Base-by-base conservation (phyloP, 2,888 invertebrate genomes). In the Drosophila tanythrix region DNA sequence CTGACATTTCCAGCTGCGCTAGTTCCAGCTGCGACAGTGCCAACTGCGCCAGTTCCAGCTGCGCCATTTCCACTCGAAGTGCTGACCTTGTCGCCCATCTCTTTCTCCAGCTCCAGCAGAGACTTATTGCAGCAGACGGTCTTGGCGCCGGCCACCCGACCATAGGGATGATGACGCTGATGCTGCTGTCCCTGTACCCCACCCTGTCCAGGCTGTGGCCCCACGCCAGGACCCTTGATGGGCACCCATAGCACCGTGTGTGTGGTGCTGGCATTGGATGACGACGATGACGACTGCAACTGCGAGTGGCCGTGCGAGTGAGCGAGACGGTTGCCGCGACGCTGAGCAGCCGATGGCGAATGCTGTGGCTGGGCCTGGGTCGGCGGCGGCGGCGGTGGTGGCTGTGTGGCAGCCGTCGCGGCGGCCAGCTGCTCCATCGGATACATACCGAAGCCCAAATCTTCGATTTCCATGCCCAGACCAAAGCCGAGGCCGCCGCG, bases 391-490 rank as follows among this genome's bases (percentile, higher is more conserved):
- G 76, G 70, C 27, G 67, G 52, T n/a, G 55, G 38, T 27, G 64
- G 50, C 51, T 72, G 79, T 72, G 78, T 63, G 75, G 81, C 65
- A 78, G 77, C 66, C 66, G 60, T 59, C 25, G 67, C 63, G 67
- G 81, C 67, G 64, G 86, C 78, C 78, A 83, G 81, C 63, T 88
- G 88, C 72, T 92, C 91, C 61, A 79, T 59, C 27, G 93, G 91
- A 84, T 92, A 91, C 67, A 93, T 86, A 81, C 92, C 92, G 58
- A 92, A 91, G 38, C 92, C 92, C 29, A 91, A 90, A 36, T 90
- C 90, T 59, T 93, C 91, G 51, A 91, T 88, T 60, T 91, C 91
- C 88, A 91, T 79, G 53, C 74, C 71, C 15, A 72, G 48, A 25
- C 77, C 76, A 43, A 79, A 58, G 38, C 74, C 70, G 6, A 77